Evolutionary conservation across 2,113 vertebrate genomes (phyloP).

Genomic region (Recurvirostra avosetta): DNA sequence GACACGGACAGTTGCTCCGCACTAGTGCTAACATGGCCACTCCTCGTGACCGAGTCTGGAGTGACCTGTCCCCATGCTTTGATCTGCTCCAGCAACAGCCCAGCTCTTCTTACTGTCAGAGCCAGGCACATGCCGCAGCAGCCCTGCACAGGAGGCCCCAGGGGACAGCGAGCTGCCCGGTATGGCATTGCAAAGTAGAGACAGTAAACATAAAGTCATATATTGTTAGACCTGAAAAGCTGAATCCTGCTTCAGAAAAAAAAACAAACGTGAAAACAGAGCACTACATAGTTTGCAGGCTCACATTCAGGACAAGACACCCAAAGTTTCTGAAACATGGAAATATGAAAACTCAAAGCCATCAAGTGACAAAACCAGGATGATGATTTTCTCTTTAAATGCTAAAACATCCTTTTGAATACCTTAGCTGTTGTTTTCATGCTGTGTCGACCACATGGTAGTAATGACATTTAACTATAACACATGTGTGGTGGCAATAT

Average conservation of each 20-base stretch:
- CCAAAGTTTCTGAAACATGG: not conserved
- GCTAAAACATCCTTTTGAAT: not conserved
- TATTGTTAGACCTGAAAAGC: not conserved
- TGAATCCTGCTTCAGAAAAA: not conserved
- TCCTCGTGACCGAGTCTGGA: too few species aligned
- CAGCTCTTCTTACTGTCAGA: too few species aligned
- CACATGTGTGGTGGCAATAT: too few species aligned
- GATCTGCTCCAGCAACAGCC: too few species aligned
- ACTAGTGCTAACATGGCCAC: too few species aligned
- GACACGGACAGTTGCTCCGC: too few species aligned
- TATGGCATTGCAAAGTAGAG: not conserved
- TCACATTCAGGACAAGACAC: not conserved
- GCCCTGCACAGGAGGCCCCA: too few species aligned
- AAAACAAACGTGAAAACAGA: not conserved
- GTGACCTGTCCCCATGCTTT: too few species aligned
- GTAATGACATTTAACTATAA: not conserved
- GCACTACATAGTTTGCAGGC: not conserved
- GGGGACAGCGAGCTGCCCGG: too few species aligned
- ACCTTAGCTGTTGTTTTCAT: not conserved
- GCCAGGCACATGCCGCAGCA: too few species aligned
- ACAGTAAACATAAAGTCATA: not conserved
- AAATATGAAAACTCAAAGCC: not conserved
- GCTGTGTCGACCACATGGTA: not conserved
- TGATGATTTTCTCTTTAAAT: not conserved
- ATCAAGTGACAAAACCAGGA: not conserved